Conservation (phyloP, 2,113 vertebrate genomes). For the Panthera leo region DNA sequence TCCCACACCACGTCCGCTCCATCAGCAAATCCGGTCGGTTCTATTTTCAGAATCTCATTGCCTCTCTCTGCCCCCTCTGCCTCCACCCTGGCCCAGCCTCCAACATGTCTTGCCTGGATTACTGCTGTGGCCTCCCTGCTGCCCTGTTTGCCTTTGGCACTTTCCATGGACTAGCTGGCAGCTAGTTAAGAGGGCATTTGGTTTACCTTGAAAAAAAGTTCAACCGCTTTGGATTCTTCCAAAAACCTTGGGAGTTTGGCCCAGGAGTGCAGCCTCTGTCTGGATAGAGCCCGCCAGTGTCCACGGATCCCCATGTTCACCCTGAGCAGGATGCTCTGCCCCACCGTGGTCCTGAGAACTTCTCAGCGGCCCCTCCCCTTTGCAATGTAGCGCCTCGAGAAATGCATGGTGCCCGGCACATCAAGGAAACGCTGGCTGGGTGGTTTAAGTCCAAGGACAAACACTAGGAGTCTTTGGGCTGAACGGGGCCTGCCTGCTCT, state of each 20-base stretch:
- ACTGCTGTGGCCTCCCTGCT: not conserved
- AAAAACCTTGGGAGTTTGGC: not conserved
- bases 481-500: not conserved
- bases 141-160: not conserved
- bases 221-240: not conserved
- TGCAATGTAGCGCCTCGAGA: accelerated
- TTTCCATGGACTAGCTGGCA: not conserved
- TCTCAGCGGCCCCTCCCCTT: not conserved
- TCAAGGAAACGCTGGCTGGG: accelerated
- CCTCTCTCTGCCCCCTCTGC: not conserved
- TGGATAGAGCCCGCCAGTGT: not conserved
- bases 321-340: not conserved
- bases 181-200: not conserved
- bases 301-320: accelerated
- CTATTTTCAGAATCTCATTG: not conserved
- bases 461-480: not conserved
- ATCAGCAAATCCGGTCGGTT: not conserved
- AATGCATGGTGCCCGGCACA: accelerated
- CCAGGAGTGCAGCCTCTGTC: not conserved
- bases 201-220: not conserved
- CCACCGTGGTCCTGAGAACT: not conserved
- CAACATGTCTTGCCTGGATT: not conserved
- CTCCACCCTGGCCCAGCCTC: not conserved
- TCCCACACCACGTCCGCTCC: not conserved
- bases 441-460: not conserved